Base-by-base conservation (phyloP, 2,797 vertebrate species). In the Huso huso region DNA sequence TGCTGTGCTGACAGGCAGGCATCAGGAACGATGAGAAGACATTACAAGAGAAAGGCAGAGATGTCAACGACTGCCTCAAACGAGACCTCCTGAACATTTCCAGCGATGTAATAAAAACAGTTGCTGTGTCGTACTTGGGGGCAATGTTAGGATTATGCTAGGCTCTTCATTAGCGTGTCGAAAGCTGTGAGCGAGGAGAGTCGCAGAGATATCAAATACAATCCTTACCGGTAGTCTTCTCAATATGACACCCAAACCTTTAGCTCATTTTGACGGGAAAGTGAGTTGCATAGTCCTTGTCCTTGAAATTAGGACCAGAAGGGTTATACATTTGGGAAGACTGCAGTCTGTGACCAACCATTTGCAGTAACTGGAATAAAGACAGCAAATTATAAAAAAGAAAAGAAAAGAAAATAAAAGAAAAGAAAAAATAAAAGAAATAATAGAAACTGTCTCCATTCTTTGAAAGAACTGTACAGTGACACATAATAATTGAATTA, bases 21-120 rank as follows among this genome's bases (percentile, higher is more conserved):
- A 88, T 93, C 89, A 92, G 85, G 84, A 88, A 83, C 87, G 78
- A 85, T 90, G 91, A 90, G 88, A 90, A 87, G 86, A 90, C 87
- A 89, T 89, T 88, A 85, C 78, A 83, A 88, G 79, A 79, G 85
- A 82, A 74, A 86, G 84, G 79, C 80, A 81, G 81, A 73, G 78
- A 86, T 86, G 84, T 86, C 86, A 83, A 84, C 81, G 86, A 83
- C 79, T 75, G 78, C 75, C 82, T 83, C 79, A 65, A 74, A 82
- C 74, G 23, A 78, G 64, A 63, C 72, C 71, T 65, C 71, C 71
- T 68, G 66, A 78, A 81, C 81, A 87, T 86, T 85, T 78, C 78
- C 61, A 48, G 75, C 77, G 82, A 85, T 84, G 85, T 77, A 73
- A 77, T 78, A 76, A 68, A 78, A 76, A 75, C 63, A 79, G 69